Evolutionary conservation across 2,113 vertebrate species (phyloP).

Genomic region (Eclectus roratus): DNA sequence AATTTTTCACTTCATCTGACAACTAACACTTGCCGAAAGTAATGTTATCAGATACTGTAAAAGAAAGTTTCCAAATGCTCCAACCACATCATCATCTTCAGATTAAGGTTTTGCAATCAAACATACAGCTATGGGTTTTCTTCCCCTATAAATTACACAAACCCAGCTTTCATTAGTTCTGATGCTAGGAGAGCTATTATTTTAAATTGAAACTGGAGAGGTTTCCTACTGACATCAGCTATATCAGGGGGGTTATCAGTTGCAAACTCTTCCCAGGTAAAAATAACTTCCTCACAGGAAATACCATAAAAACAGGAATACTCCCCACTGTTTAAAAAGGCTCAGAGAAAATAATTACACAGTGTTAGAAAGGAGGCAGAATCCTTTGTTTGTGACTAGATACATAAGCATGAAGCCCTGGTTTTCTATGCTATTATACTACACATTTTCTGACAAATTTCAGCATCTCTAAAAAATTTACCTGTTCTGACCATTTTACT

Average conservation of each 20-base stretch:
- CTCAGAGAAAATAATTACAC: background rate
- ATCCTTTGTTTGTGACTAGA: background rate
- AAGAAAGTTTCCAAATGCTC: background rate
- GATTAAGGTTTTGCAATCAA: background rate
- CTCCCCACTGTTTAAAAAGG: background rate
- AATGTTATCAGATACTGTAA: background rate
- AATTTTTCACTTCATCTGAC: background rate
- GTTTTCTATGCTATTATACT: background rate
- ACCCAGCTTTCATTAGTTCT: background rate
- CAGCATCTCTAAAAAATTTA: constrained; percentile 53
- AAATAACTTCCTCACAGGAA: background rate
- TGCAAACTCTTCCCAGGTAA: background rate
- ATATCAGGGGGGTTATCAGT: background rate
- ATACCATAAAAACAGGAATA: background rate
- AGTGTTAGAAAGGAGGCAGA: background rate
- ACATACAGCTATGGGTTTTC: background rate
- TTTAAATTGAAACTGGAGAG: background rate
- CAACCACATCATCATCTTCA: background rate
- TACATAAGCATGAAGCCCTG: background rate
- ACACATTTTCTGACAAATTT: background rate
- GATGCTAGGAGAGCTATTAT: background rate
- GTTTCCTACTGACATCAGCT: background rate
- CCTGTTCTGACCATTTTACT: constrained; percentile 97
- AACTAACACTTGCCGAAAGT: background rate
- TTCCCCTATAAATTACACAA: background rate